Evolutionary conservation across 2,888 invertebrate species (phyloP).

Genomic region (Bembecia ichneumoniformis): DNA sequence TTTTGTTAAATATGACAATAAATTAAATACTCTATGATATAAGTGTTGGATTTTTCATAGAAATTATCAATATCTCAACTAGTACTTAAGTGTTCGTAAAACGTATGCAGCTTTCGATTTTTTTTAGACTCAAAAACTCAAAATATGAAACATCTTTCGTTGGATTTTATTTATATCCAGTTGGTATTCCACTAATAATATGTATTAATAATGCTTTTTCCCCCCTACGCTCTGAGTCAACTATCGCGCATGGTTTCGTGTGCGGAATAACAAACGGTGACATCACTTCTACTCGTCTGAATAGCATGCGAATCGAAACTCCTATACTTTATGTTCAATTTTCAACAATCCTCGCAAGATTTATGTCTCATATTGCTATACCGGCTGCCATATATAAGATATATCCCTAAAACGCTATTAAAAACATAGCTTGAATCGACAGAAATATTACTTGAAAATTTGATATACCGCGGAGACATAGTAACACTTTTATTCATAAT

Average conservation of each 20-base stretch:
- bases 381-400: conserved; percentile 15
- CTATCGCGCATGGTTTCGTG: conserved; percentile 34
- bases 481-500: background rate
- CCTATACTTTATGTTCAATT: conserved; percentile 17
- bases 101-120: no score
- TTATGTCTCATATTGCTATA: conserved; percentile 31
- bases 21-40: no score
- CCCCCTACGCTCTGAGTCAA: conserved; percentile 44
- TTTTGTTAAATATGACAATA: no score
- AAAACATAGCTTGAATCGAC: conserved; percentile 29
- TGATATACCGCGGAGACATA: conserved; percentile 14
- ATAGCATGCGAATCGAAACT: conserved; percentile 30
- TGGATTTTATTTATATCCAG: no score
- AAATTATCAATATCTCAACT: no score
- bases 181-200: conserved; percentile 2
- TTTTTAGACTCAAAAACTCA: no score
- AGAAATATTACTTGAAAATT: conserved; percentile 24
- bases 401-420: conserved; percentile 40
- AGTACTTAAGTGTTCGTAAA: no score
- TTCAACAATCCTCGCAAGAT: conserved; percentile 22
- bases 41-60: no score
- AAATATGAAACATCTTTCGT: no score
- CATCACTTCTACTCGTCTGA: conserved; percentile 48
- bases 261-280: conserved; percentile 61
- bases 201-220: conserved; percentile 23